Conservation (phyloP, 2,113 vertebrate species). For the Oncorhynchus gorbuscha region DNA sequence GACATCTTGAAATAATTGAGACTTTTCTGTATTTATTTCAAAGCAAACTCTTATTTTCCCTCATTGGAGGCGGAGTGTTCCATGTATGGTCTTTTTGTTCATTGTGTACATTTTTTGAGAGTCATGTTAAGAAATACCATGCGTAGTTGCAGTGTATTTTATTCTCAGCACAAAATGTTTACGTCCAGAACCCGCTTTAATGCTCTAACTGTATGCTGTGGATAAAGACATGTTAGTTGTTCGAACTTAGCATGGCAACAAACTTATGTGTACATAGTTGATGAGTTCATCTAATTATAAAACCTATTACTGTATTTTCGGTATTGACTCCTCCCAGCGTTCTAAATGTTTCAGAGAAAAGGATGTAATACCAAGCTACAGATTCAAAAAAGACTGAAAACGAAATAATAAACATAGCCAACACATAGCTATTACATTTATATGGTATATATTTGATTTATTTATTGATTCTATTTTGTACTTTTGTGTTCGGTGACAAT, state of each 20-base stretch:
- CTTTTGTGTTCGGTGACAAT: constrained; percentile 74
- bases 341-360: constrained; percentile 78
- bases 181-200: constrained; percentile 77
- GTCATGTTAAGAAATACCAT: constrained; percentile 76
- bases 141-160: constrained; percentile 81
- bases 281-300: constrained; percentile 74
- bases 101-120: constrained; percentile 77
- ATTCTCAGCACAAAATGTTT: constrained; percentile 84
- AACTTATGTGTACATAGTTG: constrained; percentile 73
- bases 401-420: constrained; percentile 75
- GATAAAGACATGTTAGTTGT: constrained; percentile 76
- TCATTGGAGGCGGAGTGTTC: constrained; percentile 69
- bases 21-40: constrained; percentile 83
- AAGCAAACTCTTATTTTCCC: constrained; percentile 60
- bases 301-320: constrained; percentile 76
- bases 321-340: constrained; percentile 73
- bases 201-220: constrained; percentile 48
- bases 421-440: constrained; percentile 80
- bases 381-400: constrained; percentile 70
- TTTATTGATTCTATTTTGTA: constrained; percentile 83
- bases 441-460: constrained; percentile 85
- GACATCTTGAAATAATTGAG: constrained; percentile 64
- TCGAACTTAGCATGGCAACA: constrained; percentile 79
- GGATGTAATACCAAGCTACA: constrained; percentile 78
- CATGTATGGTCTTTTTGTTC: constrained; percentile 78